Evolutionary conservation across 2,113 vertebrate species (phyloP).

Genomic region (Mandrillus leucophaeus): DNA sequence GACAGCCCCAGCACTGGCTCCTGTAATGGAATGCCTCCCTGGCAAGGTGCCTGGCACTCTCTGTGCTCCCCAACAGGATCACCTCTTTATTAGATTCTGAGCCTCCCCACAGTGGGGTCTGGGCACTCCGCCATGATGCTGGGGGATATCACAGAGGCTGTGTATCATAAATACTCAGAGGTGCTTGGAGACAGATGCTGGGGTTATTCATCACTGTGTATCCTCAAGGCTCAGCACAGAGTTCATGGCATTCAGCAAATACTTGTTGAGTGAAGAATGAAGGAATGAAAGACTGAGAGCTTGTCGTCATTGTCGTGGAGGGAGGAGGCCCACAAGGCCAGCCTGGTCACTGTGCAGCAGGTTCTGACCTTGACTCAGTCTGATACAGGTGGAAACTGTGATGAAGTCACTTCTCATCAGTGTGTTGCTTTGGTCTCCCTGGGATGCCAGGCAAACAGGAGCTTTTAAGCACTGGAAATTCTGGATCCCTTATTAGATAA

Average conservation of each 20-base stretch:
- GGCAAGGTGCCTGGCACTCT: background rate
- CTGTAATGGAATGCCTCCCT: background rate
- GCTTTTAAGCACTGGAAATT: background rate
- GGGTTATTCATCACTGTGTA: background rate
- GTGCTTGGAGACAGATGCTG: background rate
- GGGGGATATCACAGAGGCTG: no score
- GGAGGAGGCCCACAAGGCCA: conserved; percentile 1
- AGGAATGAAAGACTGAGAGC: conserved; percentile 14
- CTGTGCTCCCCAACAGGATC: background rate
- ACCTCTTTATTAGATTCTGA: background rate
- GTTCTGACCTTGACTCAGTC: conserved; percentile 59
- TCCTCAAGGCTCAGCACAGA: background rate
- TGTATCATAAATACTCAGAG: background rate
- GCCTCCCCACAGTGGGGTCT: background rate
- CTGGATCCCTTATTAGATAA: background rate
- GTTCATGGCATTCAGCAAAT: conserved; percentile 11
- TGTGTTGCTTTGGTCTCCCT: background rate
- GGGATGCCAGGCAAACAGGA: background rate
- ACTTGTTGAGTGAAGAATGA: conserved; percentile 19
- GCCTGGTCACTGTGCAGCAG: background rate
- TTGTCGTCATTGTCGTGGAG: background rate
- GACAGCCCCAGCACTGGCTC: background rate
- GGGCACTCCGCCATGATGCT: background rate
- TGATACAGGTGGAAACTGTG: conserved; percentile 50
- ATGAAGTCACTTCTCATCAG: background rate